phyloP scores from a whole-genome alignment of 2,888 invertebrate genomes.

The Chirona hameri region DNA sequence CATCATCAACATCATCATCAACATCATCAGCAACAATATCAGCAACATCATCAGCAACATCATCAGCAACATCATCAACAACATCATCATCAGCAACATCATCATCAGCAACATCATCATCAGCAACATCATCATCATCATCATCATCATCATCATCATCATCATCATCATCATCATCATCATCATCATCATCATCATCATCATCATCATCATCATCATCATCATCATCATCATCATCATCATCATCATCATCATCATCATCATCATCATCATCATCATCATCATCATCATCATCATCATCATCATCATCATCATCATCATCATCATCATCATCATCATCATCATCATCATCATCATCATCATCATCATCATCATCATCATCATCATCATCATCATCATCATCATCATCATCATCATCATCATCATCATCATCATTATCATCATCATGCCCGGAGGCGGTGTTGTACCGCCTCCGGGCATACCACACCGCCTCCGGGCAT shows the following conservation, averaged over 20 bases:
- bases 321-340: conserved; percentile 22
- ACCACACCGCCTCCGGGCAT: too few species aligned
- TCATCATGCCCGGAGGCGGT: background rate
- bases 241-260: background rate
- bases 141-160: too few species aligned
- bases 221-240: background rate
- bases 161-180: background rate
- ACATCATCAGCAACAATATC: too few species aligned
- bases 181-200: background rate
- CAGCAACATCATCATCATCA: too few species aligned
- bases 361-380: conserved; percentile 22
- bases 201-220: background rate
- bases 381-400: conserved; percentile 22
- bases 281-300: background rate
- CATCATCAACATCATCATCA: background rate
- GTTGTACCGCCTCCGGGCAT: too few species aligned
- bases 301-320: background rate
- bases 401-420: conserved; percentile 22
- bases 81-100: too few species aligned
- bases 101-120: too few species aligned
- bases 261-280: background rate
- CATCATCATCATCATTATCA: conserved; percentile 22
- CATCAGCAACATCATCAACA: too few species aligned
- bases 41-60: too few species aligned
- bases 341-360: conserved; percentile 22